A percentile compares a stretch with the other conserved stretches of the same genome.
phyloP scores from a whole-genome alignment of 2,113 vertebrate genomes.

The Himantopus leucocephalus region DNA sequence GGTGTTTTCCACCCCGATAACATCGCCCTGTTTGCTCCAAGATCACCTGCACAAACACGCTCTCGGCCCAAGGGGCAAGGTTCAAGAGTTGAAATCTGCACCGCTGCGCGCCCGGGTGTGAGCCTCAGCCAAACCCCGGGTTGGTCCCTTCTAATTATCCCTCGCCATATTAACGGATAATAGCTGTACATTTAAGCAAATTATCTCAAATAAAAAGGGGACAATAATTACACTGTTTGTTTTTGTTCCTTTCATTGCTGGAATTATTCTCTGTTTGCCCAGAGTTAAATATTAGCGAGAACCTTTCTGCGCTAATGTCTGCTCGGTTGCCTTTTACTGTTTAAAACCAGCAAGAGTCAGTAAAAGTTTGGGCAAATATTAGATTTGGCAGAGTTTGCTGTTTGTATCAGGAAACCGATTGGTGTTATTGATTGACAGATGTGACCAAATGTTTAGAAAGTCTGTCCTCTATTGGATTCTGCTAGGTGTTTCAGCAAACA shows the following conservation, averaged over 20 bases:
- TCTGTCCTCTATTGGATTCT: constrained; percentile 77
- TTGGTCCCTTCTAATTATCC: constrained; percentile 30
- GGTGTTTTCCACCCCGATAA: not conserved
- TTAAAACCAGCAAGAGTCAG: constrained; percentile 70
- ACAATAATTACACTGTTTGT: constrained; percentile 49
- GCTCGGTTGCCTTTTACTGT: constrained; percentile 41
- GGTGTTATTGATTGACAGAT: constrained; percentile 81
- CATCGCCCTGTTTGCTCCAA: not conserved
- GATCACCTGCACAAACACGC: constrained; percentile 14
- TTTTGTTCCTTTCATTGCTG: constrained; percentile 48
- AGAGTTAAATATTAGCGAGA: constrained; percentile 48
- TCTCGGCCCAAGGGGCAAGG: not conserved
- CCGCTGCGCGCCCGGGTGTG: not conserved
- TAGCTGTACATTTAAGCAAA: constrained; percentile 61
- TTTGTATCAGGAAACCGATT: constrained; percentile 82
- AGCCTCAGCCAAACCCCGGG: not conserved
- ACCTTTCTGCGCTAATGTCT: constrained; percentile 31
- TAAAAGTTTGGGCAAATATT: constrained; percentile 85
- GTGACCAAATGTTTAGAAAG: constrained; percentile 80
- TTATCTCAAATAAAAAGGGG: constrained; percentile 54
- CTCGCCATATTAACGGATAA: constrained; percentile 48
- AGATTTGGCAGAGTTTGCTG: constrained; percentile 78
- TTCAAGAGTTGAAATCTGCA: constrained; percentile 6
- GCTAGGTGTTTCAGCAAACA: constrained; percentile 87
- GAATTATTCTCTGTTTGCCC: constrained; percentile 53